Conservation (phyloP, 2,113 vertebrate genomes). For the Cyprinodon variegatus region DNA sequence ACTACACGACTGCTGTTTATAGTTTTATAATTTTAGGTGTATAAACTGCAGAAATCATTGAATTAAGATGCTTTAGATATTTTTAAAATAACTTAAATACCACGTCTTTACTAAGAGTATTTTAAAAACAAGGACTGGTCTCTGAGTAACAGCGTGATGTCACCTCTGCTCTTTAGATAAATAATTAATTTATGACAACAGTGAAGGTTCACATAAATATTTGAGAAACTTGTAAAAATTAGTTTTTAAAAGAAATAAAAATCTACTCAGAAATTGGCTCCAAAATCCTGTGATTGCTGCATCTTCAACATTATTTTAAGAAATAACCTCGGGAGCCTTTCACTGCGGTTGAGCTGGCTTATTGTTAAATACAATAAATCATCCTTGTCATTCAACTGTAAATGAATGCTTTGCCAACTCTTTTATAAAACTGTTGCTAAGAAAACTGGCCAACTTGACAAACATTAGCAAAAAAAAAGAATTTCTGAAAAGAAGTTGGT, state of each 20-base stretch:
- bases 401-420: conserved; percentile 17
- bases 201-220: not conserved
- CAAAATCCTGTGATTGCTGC: not conserved
- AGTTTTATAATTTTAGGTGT: not conserved
- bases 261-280: not conserved
- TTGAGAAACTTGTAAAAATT: too few species aligned
- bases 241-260: not conserved
- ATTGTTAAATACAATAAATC: not conserved
- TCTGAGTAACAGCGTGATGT: not conserved
- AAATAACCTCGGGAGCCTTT: not conserved
- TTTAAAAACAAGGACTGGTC: not conserved
- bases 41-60: not conserved
- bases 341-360: not conserved
- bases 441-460: conserved; percentile 15
- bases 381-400: conserved; percentile 8
- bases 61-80: not conserved
- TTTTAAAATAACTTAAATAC: not conserved
- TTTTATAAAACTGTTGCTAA: not conserved
- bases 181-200: not conserved
- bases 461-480: conserved; percentile 21
- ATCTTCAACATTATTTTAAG: not conserved
- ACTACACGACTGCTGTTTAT: not conserved
- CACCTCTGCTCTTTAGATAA: not conserved
- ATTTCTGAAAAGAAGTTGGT: conserved; percentile 51
- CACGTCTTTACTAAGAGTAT: too few species aligned